These are phyloP conservation scores for Apus apus DNA, from an alignment of 2,113 vertebrate species.

Conservation along the genomic window DNA sequence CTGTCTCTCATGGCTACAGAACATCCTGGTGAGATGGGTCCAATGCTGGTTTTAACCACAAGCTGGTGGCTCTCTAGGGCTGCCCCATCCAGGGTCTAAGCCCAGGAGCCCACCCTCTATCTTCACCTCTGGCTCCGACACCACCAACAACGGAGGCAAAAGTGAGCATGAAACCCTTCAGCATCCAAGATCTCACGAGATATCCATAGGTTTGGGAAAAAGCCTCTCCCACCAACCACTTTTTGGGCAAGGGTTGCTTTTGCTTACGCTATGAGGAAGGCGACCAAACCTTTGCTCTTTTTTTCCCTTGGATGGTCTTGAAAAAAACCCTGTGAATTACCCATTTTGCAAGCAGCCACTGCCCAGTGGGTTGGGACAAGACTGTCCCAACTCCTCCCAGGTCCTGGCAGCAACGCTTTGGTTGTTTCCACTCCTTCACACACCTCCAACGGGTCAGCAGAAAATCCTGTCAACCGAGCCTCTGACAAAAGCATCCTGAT, in stretches of 20 bases:
- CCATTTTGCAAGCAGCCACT: neutral
- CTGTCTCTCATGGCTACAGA: neutral
- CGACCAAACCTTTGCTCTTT: constrained; percentile 33
- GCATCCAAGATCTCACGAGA: neutral
- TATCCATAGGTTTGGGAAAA: neutral
- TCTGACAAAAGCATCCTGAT: constrained; percentile 75
- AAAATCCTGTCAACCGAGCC: constrained; percentile 71
- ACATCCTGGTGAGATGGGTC: neutral
- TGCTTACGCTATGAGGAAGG: constrained; percentile 11
- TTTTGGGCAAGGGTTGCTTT: neutral
- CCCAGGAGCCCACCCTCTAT: neutral
- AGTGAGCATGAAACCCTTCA: neutral
- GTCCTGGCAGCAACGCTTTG: constrained; percentile 47
- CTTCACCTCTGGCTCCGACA: neutral
- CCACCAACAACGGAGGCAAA: neutral
- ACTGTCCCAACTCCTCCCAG: neutral
- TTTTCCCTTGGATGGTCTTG: constrained; percentile 43
- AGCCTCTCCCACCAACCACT: neutral
- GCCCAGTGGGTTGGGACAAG: neutral
- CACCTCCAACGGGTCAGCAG: constrained; percentile 69
- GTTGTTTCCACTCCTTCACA: constrained; percentile 59
- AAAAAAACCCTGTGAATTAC: constrained; percentile 23
- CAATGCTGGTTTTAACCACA: neutral
- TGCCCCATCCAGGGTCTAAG: neutral
- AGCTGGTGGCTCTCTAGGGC: neutral